Evolutionary conservation across 2,797 vertebrate genomes (phyloP).

Genomic region (Pygocentrus nattereri): DNA sequence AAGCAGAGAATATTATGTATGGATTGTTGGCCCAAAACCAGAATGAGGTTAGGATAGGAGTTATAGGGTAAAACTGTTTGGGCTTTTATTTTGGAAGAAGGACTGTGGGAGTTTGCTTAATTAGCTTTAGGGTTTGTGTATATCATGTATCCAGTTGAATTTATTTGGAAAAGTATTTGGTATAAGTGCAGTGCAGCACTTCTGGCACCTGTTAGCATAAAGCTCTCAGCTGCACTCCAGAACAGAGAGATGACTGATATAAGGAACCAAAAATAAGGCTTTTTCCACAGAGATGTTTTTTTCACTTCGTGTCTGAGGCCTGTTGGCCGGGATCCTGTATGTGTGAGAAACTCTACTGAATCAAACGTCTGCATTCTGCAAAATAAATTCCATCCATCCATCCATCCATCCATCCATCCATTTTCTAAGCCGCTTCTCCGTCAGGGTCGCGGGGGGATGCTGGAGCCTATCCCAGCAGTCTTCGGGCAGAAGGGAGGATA

Average conservation of each 20-base stretch:
- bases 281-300: slow-evolving; percentile 3
- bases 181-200: not conserved
- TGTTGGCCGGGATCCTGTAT: not conserved
- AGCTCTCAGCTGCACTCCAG: not conserved
- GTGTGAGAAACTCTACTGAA: not conserved
- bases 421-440: no score
- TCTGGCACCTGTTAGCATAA: not conserved
- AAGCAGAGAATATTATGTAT: not conserved
- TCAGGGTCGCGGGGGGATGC: no score
- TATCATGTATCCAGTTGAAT: not conserved
- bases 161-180: slow-evolving; percentile 8
- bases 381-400: no score
- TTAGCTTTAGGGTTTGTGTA: not conserved
- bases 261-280: not conserved
- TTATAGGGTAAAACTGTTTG: not conserved
- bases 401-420: no score
- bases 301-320: not conserved
- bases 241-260: not conserved
- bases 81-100: not conserved
- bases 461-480: no score
- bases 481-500: no score
- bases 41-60: no score
- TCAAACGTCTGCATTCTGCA: not conserved
- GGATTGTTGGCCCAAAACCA: no score
- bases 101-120: not conserved